Conservation (phyloP, 1,140 invertebrate species). For the Phthorimaea operculella region DNA sequence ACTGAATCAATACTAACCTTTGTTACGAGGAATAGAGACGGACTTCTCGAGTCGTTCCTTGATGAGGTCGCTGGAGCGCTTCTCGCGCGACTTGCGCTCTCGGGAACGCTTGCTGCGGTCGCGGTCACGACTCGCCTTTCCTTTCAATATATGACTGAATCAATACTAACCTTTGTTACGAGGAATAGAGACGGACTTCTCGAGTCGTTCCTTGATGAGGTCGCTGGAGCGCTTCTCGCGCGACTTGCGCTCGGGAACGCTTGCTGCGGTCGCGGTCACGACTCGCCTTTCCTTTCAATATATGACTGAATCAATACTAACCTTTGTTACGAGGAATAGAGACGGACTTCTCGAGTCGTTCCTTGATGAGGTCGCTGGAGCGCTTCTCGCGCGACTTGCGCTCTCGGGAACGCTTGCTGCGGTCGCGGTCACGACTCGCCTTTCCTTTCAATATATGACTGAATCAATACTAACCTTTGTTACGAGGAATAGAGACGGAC, state of each 20-base stretch:
- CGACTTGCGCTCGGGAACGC: slow-evolving; percentile 50
- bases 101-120: slow-evolving; percentile 49
- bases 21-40: slow-evolving; percentile 57
- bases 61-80: slow-evolving; percentile 53
- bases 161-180: slow-evolving; percentile 59
- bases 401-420: too few relatives aligned
- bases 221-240: slow-evolving; percentile 56
- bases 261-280: too few relatives aligned
- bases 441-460: too few relatives aligned
- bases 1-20: too few relatives aligned
- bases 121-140: too few relatives aligned
- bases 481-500: slow-evolving; percentile 56
- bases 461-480: too few relatives aligned
- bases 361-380: slow-evolving; percentile 55
- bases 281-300: too few relatives aligned
- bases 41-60: slow-evolving; percentile 61
- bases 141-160: too few relatives aligned
- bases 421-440: too few relatives aligned
- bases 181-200: slow-evolving; percentile 59
- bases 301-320: too few relatives aligned
- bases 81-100: slow-evolving; percentile 55
- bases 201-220: slow-evolving; percentile 54
- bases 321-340: slow-evolving; percentile 60
- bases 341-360: slow-evolving; percentile 58
- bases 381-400: slow-evolving; percentile 25